A percentile compares a stretch with the other conserved stretches of the same genome.
These are phyloP conservation scores for Gasterosteus nipponicus DNA, from an alignment of 2,113 vertebrate genomes.

Conservation along the genomic window DNA sequence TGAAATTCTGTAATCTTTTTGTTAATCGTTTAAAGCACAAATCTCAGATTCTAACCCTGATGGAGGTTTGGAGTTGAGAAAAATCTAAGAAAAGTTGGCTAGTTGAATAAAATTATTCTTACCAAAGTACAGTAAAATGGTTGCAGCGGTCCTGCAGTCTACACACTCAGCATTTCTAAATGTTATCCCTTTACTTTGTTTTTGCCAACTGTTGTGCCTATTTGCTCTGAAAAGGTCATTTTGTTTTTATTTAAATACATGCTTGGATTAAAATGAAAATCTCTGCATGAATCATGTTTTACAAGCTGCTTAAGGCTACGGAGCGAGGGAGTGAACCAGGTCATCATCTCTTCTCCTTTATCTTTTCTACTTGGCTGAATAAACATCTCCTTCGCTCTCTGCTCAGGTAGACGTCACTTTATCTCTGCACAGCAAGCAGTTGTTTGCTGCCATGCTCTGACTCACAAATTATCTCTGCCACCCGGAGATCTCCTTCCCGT, in stretches of 20 bases:
- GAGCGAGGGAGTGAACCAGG: not conserved
- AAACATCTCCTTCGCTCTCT: not conserved
- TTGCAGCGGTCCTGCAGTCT: not conserved
- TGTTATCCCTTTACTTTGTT: not conserved
- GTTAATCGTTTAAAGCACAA: too few relatives aligned
- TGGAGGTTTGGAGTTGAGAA: too few relatives aligned
- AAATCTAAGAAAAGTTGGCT: too few relatives aligned
- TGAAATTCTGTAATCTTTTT: too few relatives aligned
- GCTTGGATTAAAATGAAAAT: not conserved
- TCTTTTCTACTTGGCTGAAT: not conserved
- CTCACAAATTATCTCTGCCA: not conserved
- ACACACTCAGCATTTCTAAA: not conserved
- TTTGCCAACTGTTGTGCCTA: not conserved
- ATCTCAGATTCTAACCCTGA: too few relatives aligned
- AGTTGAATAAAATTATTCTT: not conserved
- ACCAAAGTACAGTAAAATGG: not conserved
- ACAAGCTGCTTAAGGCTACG: not conserved
- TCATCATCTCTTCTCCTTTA: not conserved
- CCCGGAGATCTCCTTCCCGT: constrained; percentile 12
- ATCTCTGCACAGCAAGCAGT: not conserved
- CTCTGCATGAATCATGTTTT: not conserved
- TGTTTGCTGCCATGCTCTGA: not conserved
- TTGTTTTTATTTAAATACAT: not conserved
- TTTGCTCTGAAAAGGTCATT: not conserved
- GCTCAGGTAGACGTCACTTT: not conserved